Conservation (phyloP, 1,140 invertebrate genomes). For the Mactra quadrangularis region DNA sequence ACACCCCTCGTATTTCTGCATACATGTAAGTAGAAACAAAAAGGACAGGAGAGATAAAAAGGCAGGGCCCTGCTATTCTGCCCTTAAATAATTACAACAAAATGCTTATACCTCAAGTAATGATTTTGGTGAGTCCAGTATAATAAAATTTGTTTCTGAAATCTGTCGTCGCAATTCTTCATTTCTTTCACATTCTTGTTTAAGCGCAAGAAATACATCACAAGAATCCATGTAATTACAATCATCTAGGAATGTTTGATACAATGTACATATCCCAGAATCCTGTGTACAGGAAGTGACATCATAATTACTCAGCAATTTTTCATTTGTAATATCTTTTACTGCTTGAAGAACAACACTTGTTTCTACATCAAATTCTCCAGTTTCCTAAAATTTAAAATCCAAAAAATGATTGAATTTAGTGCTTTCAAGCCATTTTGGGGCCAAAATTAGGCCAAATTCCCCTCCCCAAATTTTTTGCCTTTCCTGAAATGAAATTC, state of each 20-base stretch:
- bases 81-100: neutral
- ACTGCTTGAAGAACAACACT: slow-evolving; percentile 65
- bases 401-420: too few relatives aligned
- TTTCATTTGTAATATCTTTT: slow-evolving; percentile 66
- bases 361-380: slow-evolving; percentile 71
- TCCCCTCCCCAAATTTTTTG: too few relatives aligned
- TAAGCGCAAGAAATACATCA: slow-evolving; percentile 62
- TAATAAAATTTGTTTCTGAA: slow-evolving; percentile 34
- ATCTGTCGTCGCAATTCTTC: slow-evolving; percentile 42
- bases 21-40: too few relatives aligned
- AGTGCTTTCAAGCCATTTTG: too few relatives aligned
- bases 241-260: slow-evolving; percentile 56
- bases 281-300: slow-evolving; percentile 53
- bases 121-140: slow-evolving; percentile 63
- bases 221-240: slow-evolving; percentile 67
- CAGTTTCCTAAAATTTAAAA: slow-evolving; percentile 62
- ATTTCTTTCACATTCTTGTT: slow-evolving; percentile 54
- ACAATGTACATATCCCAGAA: slow-evolving; percentile 57
- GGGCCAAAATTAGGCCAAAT: too few relatives aligned
- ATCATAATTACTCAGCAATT: slow-evolving; percentile 59
- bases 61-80: too few relatives aligned
- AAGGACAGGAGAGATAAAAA: too few relatives aligned
- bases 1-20: too few relatives aligned
- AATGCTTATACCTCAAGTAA: slow-evolving; percentile 14
- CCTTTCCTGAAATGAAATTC: too few relatives aligned